A percentile compares a stretch with the other conserved stretches of the same genome.
These are phyloP conservation scores for Palythoa grandis DNA, from an alignment of 92 coral and sea anemone genomes.

Conservation along the genomic window DNA sequence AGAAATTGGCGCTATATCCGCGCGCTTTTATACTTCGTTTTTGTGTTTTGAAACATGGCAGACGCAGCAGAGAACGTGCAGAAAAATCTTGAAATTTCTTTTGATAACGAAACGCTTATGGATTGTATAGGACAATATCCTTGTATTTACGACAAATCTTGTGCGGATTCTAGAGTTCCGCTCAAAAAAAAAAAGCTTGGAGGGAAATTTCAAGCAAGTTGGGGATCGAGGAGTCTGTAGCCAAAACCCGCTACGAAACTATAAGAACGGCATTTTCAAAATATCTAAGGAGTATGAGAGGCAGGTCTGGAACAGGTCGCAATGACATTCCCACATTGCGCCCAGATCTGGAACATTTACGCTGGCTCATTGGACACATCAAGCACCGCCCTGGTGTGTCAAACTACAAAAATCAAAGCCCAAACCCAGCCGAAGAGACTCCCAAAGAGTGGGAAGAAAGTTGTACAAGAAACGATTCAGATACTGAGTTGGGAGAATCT, in stretches of 20 bases:
- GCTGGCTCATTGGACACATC: conserved; percentile 8
- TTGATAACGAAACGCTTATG: too few species aligned
- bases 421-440: not conserved
- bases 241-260: conserved; percentile 23
- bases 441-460: not conserved
- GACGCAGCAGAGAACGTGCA: too few species aligned
- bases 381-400: not conserved
- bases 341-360: conserved; percentile 14
- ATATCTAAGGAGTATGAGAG: not conserved
- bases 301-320: not conserved
- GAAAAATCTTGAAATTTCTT: too few species aligned
- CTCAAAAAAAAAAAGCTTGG: not conserved
- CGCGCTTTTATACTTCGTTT: too few species aligned
- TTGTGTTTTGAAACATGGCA: too few species aligned
- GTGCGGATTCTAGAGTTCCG: too few species aligned
- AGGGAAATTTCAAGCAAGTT: not conserved
- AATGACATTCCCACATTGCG: not conserved
- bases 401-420: not conserved
- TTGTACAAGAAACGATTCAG: not conserved
- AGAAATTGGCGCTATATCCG: too few species aligned
- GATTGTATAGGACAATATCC: too few species aligned
- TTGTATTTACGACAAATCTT: too few species aligned
- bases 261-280: not conserved
- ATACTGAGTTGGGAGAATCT: too few species aligned
- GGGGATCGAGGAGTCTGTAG: not conserved